These are phyloP conservation scores for Tenthredo distinguenda DNA, from an alignment of 2,888 invertebrate genomes.

Conservation along the genomic window DNA sequence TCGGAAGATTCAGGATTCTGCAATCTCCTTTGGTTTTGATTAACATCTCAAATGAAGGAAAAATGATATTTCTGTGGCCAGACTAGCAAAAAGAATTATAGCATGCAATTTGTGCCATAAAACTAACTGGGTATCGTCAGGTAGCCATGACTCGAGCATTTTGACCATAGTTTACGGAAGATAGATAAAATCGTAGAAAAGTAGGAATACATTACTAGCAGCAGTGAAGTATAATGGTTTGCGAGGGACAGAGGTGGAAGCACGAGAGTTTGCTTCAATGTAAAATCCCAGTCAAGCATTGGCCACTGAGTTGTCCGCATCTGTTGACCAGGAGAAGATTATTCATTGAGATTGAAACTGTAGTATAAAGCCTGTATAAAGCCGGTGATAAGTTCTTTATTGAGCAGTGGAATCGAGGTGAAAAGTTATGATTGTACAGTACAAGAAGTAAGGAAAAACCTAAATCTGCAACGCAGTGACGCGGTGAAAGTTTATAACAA, in stretches of 20 bases:
- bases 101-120: background rate
- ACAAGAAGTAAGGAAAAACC: background rate
- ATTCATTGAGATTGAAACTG: background rate
- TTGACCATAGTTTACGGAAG: background rate
- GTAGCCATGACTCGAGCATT: background rate
- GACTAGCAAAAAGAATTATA: background rate
- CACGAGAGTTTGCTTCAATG: conserved; percentile 34
- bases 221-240: background rate
- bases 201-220: background rate
- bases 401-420: background rate
- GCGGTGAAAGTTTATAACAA: conserved; percentile 24
- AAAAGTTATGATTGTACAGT: background rate
- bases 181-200: background rate
- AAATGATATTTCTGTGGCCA: background rate
- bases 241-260: background rate
- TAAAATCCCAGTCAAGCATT: conserved; percentile 40
- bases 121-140: background rate
- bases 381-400: background rate
- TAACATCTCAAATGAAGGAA: background rate
- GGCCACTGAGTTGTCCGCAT: conserved; percentile 40
- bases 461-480: background rate
- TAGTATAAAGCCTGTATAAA: background rate
- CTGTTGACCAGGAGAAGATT: background rate
- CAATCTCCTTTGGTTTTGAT: background rate
- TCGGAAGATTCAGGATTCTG: background rate